A percentile compares a stretch with the other conserved stretches of the same genome.
Evolutionary conservation across 2,797 vertebrate genomes (phyloP).

Genomic region (Acomys russatus): DNA sequence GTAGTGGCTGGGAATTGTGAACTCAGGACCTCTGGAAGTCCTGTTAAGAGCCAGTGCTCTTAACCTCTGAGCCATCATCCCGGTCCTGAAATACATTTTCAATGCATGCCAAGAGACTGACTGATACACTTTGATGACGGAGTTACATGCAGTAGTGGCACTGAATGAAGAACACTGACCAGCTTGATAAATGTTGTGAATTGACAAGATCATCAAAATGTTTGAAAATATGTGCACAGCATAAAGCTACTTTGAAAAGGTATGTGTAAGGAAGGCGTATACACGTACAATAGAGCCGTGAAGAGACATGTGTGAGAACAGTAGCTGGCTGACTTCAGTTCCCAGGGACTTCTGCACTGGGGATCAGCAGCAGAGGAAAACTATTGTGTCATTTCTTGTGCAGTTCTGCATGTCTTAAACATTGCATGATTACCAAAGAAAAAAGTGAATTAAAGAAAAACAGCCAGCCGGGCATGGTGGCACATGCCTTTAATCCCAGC

Average conservation of each 20-base stretch:
- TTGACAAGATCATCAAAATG: not conserved
- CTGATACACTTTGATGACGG: not conserved
- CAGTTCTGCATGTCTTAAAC: constrained; percentile 8
- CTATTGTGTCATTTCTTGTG: not conserved
- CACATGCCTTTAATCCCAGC: no score
- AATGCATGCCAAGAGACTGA: not conserved
- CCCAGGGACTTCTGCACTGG: not conserved
- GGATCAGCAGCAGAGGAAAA: not conserved
- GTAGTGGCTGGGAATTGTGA: no score
- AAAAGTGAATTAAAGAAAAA: not conserved
- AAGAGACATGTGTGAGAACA: not conserved
- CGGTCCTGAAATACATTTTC: not conserved
- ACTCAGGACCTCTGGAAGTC: no score
- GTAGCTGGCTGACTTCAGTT: not conserved
- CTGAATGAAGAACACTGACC: not conserved
- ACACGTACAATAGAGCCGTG: not conserved
- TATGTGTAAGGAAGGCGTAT: not conserved
- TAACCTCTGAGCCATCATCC: no score
- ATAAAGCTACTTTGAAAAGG: constrained; percentile 10
- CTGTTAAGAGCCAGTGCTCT: no score
- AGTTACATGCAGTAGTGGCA: not conserved
- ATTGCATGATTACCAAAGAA: not conserved
- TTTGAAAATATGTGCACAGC: not conserved
- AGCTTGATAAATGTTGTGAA: not conserved
- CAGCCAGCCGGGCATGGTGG: no score